Conservation (phyloP, 2,113 vertebrate species). For the Fregetta grallaria region DNA sequence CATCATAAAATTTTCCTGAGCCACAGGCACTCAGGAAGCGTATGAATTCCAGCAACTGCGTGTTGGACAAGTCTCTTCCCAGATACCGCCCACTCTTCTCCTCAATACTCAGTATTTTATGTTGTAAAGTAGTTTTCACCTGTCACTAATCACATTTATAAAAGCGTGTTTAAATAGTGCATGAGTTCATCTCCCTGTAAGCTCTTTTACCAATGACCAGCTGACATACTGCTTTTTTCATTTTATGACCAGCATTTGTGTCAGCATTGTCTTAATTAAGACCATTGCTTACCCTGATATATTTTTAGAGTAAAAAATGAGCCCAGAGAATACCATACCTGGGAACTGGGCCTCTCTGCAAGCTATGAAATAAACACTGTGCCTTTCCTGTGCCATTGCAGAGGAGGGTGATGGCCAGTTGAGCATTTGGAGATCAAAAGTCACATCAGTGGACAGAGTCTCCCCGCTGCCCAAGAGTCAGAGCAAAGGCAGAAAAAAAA, state of each 20-base stretch:
- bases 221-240: neutral
- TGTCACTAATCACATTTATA: neutral
- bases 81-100: neutral
- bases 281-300: neutral
- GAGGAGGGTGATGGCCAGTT: neutral
- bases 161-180: rapidly evolving
- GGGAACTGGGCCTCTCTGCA: neutral
- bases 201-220: neutral
- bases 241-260: neutral
- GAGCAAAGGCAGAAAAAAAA: neutral
- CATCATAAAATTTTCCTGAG: neutral
- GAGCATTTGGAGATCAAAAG: neutral
- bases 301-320: neutral
- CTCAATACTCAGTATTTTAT: neutral
- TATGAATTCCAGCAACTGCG: neutral
- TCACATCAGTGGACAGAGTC: neutral
- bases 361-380: neutral
- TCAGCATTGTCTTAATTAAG: neutral
- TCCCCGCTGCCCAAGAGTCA: neutral
- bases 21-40: neutral
- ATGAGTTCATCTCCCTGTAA: neutral
- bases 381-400: neutral
- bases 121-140: neutral
- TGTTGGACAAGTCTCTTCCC: neutral
- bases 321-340: neutral